Conservation (phyloP, 2,797 vertebrate genomes). For the Passerculus sandwichensis region DNA sequence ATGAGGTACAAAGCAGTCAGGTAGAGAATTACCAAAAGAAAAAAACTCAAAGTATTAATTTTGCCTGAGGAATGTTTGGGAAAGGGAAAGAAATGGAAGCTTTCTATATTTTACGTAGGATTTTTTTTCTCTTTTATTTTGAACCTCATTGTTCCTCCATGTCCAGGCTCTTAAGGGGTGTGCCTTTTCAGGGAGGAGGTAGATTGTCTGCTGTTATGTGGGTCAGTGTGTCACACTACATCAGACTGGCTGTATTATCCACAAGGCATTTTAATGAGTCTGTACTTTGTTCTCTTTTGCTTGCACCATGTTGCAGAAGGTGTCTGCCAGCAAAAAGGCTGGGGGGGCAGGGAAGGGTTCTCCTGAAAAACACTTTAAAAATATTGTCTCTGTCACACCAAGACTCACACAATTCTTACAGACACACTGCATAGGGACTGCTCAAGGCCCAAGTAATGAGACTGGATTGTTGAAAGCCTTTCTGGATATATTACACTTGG, state of each 20-base stretch:
- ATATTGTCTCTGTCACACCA: not conserved
- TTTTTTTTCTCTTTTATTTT: not conserved
- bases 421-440: not conserved
- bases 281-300: not conserved
- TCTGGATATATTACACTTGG: not conserved
- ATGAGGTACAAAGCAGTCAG: not conserved
- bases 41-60: not conserved
- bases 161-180: not conserved
- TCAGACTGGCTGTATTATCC: not conserved
- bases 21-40: not conserved
- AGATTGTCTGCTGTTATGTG: not conserved
- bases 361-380: not conserved
- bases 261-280: not conserved
- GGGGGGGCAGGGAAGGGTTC: not conserved
- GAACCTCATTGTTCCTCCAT: not conserved
- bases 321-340: not conserved
- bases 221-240: not conserved
- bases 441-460: not conserved
- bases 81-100: not conserved
- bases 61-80: not conserved
- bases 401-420: not conserved
- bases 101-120: not conserved
- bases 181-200: not conserved
- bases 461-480: not conserved
- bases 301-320: not conserved